Base-by-base conservation (phyloP, 2,797 vertebrate species). In the Perodicticus potto region DNA sequence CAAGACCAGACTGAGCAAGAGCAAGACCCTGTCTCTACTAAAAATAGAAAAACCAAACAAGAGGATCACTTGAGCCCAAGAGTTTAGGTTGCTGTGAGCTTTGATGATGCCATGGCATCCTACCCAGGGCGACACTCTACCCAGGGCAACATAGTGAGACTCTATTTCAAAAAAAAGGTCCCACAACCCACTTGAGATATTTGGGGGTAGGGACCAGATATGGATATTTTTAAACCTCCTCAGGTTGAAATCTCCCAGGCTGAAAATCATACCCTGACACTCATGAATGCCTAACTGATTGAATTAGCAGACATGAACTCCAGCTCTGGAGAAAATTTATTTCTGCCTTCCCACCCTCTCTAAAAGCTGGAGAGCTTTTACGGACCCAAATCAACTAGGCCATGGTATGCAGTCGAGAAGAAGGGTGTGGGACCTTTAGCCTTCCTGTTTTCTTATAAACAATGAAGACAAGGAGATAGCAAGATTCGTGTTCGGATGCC, bases 381-480 rank as follows among this genome's bases (percentile, higher is more conserved):
- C n/a, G 57, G 70, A 43, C 87, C 94, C 22, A 40, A 23, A 45
- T 70, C 49, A 49, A 43, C 13, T 32, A 3, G 86, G 63, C 0
- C 27, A 37, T 23, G 3, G 23, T 9, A 11, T 34, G 4, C 6
- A 13, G 7, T 80, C 7, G 40, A 53, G 86, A 82, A 91, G 84
- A 95, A 77, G 89, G 76, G 32, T 40, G 70, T 78, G 83, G 16
- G 12, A 67, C 57, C 84, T 93, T 77, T 29, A 23, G 1, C 77
- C 65, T 91, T 85, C 80, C 86, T 87, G 93, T 43, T 91, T 97
- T 97, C 90, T 72, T 89, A 37, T 86, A 98, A 98, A 98, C 84
- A 97, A 8, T 3, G 12, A 80, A 13, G n/a, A 55, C 85, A 43
- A 74, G 83, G 87, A 97, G 95, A 49, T 53, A 98, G 34, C 37